phyloP scores from a whole-genome alignment of 2,888 invertebrate genomes.

The Palloptera scutellata region DNA sequence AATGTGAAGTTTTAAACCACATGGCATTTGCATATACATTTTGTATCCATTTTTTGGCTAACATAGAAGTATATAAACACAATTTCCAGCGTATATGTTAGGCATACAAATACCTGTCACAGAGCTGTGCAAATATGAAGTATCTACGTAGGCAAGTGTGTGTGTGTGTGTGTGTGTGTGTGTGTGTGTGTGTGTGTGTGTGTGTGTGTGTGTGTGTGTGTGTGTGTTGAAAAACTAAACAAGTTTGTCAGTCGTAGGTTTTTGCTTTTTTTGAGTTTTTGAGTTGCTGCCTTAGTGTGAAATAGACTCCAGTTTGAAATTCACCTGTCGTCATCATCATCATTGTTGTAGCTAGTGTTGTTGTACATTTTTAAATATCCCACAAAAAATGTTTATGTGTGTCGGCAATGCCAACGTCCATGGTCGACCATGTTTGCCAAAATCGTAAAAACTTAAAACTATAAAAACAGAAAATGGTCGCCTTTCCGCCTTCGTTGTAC shows the following conservation, averaged over 20 bases:
- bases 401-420: neutral
- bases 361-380: neutral
- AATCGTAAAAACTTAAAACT: neutral
- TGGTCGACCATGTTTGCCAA: constrained; percentile 13
- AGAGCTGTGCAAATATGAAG: too few relatives aligned
- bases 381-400: neutral
- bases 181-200: too few relatives aligned
- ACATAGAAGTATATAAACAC: neutral
- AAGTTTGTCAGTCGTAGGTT: too few relatives aligned
- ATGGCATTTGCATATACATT: constrained; percentile 23
- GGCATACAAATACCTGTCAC: neutral
- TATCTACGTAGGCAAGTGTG: too few relatives aligned
- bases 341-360: neutral
- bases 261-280: too few relatives aligned
- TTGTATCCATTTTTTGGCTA: constrained; percentile 4
- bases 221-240: too few relatives aligned
- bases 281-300: too few relatives aligned
- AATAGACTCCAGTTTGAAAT: too few relatives aligned
- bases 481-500: neutral
- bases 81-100: neutral
- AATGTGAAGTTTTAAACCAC: constrained; percentile 27
- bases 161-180: too few relatives aligned
- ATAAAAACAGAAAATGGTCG: constrained; percentile 7
- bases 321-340: neutral
- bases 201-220: too few relatives aligned